phyloP scores from a whole-genome alignment of 2,888 invertebrate species.

The Pasiphila rectangulata region DNA sequence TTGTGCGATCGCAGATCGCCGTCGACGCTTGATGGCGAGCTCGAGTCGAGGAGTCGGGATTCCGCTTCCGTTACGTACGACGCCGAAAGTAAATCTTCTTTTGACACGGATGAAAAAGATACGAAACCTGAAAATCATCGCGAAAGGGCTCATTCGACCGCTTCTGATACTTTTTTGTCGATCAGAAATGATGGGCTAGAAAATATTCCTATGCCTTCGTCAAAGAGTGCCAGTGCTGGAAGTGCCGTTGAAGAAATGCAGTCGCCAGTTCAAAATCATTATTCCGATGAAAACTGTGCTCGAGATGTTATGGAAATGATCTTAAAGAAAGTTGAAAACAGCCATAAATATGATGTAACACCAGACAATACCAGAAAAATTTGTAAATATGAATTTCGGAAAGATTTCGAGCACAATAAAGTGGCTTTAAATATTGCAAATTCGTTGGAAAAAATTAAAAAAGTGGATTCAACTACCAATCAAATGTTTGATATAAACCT shows the following conservation, averaged over 20 bases:
- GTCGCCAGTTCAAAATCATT: conserved; percentile 15
- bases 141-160: conserved; percentile 24
- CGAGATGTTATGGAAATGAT: conserved; percentile 48
- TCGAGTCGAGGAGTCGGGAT: conserved; percentile 44
- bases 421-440: conserved; percentile 41
- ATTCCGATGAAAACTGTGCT: conserved; percentile 44
- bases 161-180: conserved; percentile 29
- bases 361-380: conserved; percentile 36
- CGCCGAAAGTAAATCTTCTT: conserved; percentile 28
- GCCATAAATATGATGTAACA: conserved; percentile 42
- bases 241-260: conserved; percentile 21
- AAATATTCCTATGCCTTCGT: conserved; percentile 34
- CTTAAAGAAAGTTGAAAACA: conserved; percentile 45
- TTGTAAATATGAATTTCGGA: conserved; percentile 44
- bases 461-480: conserved; percentile 23
- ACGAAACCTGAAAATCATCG: conserved; percentile 25
- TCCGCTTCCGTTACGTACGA: conserved; percentile 32
- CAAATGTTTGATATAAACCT: conserved; percentile 20
- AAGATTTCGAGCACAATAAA: conserved; percentile 43
- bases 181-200: conserved; percentile 34
- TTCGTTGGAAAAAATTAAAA: conserved; percentile 23
- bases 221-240: conserved; percentile 31
- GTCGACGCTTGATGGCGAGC: conserved; percentile 33
- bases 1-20: conserved; percentile 43
- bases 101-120: conserved; percentile 29